Evolutionary conservation across 2,797 vertebrate genomes (phyloP).

Genomic region (Chiloscyllium punctatum): DNA sequence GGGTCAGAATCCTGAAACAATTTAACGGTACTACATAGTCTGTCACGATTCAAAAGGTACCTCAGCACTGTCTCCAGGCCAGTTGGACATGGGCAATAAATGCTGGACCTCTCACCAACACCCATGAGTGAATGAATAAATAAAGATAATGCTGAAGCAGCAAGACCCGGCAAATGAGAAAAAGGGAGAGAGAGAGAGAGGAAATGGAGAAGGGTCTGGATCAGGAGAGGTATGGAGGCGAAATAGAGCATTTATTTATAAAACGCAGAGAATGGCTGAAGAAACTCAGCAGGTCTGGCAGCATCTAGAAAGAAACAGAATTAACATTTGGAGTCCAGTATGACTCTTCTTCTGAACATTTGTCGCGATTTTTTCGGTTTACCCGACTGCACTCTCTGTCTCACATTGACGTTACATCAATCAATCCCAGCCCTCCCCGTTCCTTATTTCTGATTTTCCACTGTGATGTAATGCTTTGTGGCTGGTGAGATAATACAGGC

Average conservation of each 20-base stretch:
- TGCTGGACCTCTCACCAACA: neutral
- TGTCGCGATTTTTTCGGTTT: neutral
- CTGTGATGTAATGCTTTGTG: neutral
- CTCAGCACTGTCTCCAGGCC: no score
- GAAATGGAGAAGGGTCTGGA: no score
- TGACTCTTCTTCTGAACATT: no score
- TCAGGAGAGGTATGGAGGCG: neutral
- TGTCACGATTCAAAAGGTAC: no score
- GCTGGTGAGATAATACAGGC: neutral
- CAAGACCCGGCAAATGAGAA: neutral
- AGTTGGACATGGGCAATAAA: neutral
- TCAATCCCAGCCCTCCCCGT: neutral
- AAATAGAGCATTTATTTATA: no score
- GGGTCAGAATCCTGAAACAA: no score
- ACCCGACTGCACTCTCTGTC: neutral
- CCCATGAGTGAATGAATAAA: neutral
- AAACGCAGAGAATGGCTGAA: no score
- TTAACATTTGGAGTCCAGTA: no score
- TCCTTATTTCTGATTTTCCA: neutral
- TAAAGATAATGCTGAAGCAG: no score
- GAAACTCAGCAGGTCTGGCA: no score
- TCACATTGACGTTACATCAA: neutral
- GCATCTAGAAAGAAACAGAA: no score
- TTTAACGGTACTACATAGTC: no score
- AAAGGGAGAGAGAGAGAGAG: neutral